These are phyloP conservation scores for Paratrypauchen microcephalus DNA, from an alignment of 2,797 vertebrate species.

Conservation along the genomic window DNA sequence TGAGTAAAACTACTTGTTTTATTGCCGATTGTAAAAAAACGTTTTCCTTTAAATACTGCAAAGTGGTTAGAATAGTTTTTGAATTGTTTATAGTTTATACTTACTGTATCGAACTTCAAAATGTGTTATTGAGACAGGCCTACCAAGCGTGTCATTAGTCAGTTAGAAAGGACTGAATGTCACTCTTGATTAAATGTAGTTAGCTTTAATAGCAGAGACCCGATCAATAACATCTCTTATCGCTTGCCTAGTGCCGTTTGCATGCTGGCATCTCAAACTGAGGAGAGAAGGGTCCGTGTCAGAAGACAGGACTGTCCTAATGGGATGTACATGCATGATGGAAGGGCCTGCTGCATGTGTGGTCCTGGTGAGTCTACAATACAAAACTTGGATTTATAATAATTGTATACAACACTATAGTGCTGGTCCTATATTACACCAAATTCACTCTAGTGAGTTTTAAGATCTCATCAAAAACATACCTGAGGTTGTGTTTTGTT, in stretches of 20 bases:
- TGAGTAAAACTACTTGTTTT: no score
- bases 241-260: not conserved
- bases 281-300: accelerated
- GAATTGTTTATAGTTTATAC: no score
- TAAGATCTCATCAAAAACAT: no score
- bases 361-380: slow-evolving; percentile 19
- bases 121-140: no score
- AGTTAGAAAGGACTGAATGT: not conserved
- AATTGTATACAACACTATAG: not conserved
- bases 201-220: not conserved
- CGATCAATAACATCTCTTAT: not conserved
- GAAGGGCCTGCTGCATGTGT: slow-evolving; percentile 41
- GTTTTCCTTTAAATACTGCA: no score
- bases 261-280: not conserved
- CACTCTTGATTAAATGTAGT: not conserved
- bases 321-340: not conserved
- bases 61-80: no score
- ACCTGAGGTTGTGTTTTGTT: no score
- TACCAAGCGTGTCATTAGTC: no score
- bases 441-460: no score
- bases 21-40: no score
- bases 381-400: not conserved
- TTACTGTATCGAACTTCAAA: no score
- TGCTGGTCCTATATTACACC: not conserved
- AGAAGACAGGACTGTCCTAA: slow-evolving; percentile 3